phyloP scores from a whole-genome alignment of 2,797 vertebrate genomes.

The Sebastes taczanowskii region DNA sequence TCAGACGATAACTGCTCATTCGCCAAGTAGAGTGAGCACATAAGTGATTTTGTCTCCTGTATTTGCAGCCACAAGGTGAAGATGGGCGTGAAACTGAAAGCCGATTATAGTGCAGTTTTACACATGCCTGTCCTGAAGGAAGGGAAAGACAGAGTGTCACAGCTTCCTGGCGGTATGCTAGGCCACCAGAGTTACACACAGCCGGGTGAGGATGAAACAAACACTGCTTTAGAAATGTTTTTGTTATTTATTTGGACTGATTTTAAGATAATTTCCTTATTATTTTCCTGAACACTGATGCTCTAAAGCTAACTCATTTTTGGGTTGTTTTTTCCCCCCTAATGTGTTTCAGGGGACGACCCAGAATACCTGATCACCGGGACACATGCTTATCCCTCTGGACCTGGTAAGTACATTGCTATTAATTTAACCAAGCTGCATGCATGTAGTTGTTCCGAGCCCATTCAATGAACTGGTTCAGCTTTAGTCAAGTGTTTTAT shows the following conservation, averaged over 20 bases:
- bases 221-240: neutral
- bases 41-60: neutral
- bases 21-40: neutral
- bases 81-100: conserved; percentile 89
- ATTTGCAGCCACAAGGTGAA: conserved; percentile 89
- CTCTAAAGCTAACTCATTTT: neutral
- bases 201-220: conserved; percentile 79
- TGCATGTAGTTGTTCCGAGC: neutral
- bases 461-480: neutral
- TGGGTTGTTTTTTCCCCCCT: neutral
- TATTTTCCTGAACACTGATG: neutral
- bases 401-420: conserved; percentile 84
- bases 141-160: conserved; percentile 85
- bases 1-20: neutral
- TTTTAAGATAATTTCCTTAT: neutral
- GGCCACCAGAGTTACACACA: conserved; percentile 83
- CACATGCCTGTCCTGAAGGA: conserved; percentile 96
- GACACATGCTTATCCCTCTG: conserved; percentile 96
- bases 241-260: neutral
- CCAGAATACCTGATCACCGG: conserved; percentile 95
- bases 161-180: conserved; percentile 76
- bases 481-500: neutral
- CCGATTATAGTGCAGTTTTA: conserved; percentile 90
- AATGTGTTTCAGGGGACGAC: conserved; percentile 81
- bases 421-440: neutral